Evolutionary conservation across 1,140 invertebrate genomes (phyloP).

Genomic region (Caligus rogercresseyi): DNA sequence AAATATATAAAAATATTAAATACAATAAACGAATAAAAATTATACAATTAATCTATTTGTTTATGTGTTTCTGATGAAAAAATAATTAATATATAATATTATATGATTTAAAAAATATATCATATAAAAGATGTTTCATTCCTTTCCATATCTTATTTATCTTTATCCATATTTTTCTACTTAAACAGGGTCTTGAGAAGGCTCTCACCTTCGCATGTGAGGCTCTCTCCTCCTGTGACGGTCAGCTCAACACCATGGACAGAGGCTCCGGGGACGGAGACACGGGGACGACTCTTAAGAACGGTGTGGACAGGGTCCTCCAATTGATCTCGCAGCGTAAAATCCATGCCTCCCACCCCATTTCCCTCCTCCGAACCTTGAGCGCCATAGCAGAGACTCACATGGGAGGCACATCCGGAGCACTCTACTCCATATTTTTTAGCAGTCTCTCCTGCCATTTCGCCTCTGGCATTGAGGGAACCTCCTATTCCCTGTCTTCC

Average conservation of each 20-base stretch:
- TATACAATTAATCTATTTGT: no score
- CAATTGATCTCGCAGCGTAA: constrained; percentile 24
- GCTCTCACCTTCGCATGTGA: constrained; percentile 22
- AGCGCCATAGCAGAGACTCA: constrained; percentile 39
- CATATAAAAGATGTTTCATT: no score
- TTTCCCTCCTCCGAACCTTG: constrained; percentile 34
- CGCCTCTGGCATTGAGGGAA: not conserved
- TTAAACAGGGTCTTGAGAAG: constrained; percentile 24
- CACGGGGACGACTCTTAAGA: constrained; percentile 50
- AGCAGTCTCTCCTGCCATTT: constrained; percentile 37
- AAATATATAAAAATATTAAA: no score
- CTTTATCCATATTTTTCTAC: not conserved
- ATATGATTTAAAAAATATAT: no score
- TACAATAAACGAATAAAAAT: no score
- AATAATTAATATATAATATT: no score
- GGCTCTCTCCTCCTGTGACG: not conserved
- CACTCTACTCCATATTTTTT: constrained; percentile 50
- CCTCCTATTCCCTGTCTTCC: not conserved
- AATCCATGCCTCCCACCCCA: constrained; percentile 30
- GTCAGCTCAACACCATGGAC: constrained; percentile 46
- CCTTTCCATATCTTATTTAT: not conserved
- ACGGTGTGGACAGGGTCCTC: constrained; percentile 40
- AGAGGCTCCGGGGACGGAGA: constrained; percentile 60
- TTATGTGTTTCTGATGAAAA: no score
- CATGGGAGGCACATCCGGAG: constrained; percentile 54